Conservation (phyloP, 2,797 vertebrate species). For the Valencia hispanica region DNA sequence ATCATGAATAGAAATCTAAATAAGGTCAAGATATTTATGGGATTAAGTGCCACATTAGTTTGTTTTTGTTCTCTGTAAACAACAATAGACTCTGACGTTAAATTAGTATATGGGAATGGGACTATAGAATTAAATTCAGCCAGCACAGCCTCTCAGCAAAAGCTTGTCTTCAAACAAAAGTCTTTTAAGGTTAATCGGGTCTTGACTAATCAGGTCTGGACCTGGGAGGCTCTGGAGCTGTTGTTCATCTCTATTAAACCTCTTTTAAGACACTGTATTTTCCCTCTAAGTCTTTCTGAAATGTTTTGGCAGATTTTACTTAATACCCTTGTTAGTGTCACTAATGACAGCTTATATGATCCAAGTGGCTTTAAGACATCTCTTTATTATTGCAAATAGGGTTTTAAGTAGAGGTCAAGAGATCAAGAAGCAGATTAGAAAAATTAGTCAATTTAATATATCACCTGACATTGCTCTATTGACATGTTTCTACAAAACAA, state of each 20-base stretch:
- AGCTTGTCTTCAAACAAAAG: slow-evolving; percentile 68
- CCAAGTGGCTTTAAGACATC: slow-evolving; percentile 19
- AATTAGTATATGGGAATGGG: slow-evolving; percentile 76
- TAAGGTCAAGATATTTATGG: slow-evolving; percentile 76
- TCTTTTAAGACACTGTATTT: slow-evolving; percentile 51
- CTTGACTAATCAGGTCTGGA: slow-evolving; percentile 70
- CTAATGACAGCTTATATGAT: slow-evolving; percentile 20
- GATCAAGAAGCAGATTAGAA: slow-evolving; percentile 42
- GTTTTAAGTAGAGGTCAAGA: slow-evolving; percentile 16
- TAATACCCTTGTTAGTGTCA: slow-evolving; percentile 47
- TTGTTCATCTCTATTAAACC: slow-evolving; percentile 57
- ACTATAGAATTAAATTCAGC: slow-evolving; percentile 70
- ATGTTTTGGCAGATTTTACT: slow-evolving; percentile 67
- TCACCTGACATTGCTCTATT: slow-evolving; percentile 15
- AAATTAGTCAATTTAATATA: slow-evolving; percentile 37
- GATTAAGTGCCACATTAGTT: slow-evolving; percentile 70
- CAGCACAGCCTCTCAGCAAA: slow-evolving; percentile 47
- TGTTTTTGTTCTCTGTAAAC: slow-evolving; percentile 59
- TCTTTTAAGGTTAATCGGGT: slow-evolving; percentile 70
- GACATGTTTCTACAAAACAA: slow-evolving; percentile 7
- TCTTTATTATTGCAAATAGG: slow-evolving; percentile 33
- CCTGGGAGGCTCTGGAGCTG: slow-evolving; percentile 46
- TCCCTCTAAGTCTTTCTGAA: slow-evolving; percentile 41
- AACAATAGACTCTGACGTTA: slow-evolving; percentile 67
- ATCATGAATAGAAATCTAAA: slow-evolving; percentile 67